These are phyloP conservation scores for Myathropa florea DNA, from an alignment of 2,888 invertebrate species.

Conservation along the genomic window DNA sequence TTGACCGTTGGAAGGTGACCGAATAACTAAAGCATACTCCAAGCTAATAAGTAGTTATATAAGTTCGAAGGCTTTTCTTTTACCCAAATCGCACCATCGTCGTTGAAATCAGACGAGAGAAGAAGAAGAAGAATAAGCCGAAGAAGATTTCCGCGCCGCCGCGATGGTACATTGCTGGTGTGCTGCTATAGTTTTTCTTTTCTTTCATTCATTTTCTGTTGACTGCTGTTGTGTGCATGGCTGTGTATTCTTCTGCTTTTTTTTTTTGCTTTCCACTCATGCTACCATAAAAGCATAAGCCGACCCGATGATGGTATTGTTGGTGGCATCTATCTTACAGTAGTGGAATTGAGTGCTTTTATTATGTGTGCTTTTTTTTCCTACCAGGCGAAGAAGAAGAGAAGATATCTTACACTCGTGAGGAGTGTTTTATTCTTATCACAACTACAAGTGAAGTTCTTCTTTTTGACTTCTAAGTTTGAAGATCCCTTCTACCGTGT, in stretches of 20 bases:
- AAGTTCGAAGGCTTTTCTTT: constrained; percentile 78
- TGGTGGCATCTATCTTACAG: constrained; percentile 50
- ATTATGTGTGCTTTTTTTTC: constrained; percentile 14
- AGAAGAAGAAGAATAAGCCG: constrained; percentile 69
- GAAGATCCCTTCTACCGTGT: background rate
- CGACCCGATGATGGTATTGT: constrained; percentile 61
- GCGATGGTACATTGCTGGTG: constrained; percentile 42
- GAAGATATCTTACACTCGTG: background rate
- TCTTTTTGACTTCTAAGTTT: background rate
- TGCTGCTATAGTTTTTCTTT: constrained; percentile 65
- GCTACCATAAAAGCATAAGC: constrained; percentile 68
- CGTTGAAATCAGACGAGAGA: constrained; percentile 54
- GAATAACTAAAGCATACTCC: constrained; percentile 80
- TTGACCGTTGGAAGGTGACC: constrained; percentile 81
- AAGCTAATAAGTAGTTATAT: constrained; percentile 80
- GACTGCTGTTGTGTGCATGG: constrained; percentile 35
- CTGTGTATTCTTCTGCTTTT: constrained; percentile 4
- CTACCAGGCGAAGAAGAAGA: background rate
- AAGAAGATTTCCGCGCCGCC: constrained; percentile 66
- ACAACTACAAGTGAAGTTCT: background rate
- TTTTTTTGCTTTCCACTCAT: constrained; percentile 45
- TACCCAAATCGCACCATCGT: constrained; percentile 58
- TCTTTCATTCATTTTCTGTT: constrained; percentile 58
- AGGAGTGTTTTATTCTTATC: background rate
- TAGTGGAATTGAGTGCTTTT: constrained; percentile 69